Evolutionary conservation across 2,888 invertebrate genomes (phyloP).

Genomic region (Allygus modestus): DNA sequence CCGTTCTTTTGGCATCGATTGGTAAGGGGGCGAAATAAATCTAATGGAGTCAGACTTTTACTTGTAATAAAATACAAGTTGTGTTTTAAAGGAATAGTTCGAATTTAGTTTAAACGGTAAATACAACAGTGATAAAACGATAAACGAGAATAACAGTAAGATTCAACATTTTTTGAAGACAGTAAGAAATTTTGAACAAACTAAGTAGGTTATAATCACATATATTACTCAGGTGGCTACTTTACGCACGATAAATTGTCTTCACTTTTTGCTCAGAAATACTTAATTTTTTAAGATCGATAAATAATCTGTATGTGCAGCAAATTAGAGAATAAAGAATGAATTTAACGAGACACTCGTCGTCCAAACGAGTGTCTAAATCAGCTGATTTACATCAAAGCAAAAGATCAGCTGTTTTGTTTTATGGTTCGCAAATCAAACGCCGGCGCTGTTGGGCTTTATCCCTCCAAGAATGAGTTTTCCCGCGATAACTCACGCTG

Average conservation of each 20-base stretch:
- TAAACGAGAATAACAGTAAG: too few relatives aligned
- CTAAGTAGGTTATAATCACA: too few relatives aligned
- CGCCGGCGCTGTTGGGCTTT: conserved; percentile 14
- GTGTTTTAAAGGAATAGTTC: too few relatives aligned
- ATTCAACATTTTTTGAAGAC: too few relatives aligned
- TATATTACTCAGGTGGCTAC: too few relatives aligned
- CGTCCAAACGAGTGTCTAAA: background rate
- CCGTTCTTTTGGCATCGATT: too few relatives aligned
- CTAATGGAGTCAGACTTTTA: too few relatives aligned
- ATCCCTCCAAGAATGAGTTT: background rate
- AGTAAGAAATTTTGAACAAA: too few relatives aligned
- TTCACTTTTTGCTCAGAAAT: background rate
- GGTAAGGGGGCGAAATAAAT: too few relatives aligned
- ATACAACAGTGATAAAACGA: too few relatives aligned
- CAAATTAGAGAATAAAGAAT: background rate
- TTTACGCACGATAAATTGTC: background rate
- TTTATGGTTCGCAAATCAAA: conserved; percentile 27
- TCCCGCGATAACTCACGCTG: background rate
- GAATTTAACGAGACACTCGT: background rate
- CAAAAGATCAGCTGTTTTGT: background rate
- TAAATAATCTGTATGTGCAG: background rate
- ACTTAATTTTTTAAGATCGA: background rate
- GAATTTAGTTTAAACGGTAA: too few relatives aligned
- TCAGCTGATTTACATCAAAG: background rate
- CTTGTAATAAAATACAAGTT: too few relatives aligned